Base-by-base conservation (phyloP, 2,888 invertebrate species). In the Omphaloscelis lunosa region DNA sequence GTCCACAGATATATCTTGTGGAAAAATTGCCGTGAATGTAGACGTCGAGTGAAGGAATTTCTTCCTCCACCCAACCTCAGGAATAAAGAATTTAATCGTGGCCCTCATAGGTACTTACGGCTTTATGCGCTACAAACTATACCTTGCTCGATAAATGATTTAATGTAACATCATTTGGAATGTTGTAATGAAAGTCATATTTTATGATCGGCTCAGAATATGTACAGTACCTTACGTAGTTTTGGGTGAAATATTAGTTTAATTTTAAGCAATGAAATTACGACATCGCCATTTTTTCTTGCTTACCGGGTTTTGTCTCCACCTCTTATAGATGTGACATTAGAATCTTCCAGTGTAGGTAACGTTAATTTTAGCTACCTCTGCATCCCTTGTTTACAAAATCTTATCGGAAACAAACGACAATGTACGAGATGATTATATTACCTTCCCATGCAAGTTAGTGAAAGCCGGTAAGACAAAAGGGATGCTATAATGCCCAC, bases 11-110 rank as follows among this genome's bases (percentile, higher is more conserved):
- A 89, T 85, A 85, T 76, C 91, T 91, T 87, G 92, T 94, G 94
- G 94, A 95, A 95, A 95, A 94, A 95, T 95, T 92, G 90, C 93
- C 90, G 87, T 88, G 90, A 91, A 94, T 94, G 91, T 93, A 94
- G 94, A 94, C 93, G 92, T 94, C 91, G 89, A 92, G 91, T 88
- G 90, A 86, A 91, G 90, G 90, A 91, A 93, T 93, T 92, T 89
- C 90, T 92, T 89, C 90, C 90, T 62, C 90, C 87, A 82, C 88
- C 89, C 90, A 88, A 41, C 70, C 81, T 88, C 84, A 86, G 86
- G 90, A 91, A 92, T 92, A 92, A 93, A 93, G 93, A 94, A 94
- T 93, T 94, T 94, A 94, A 94, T 94, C 92, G 92, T 77, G 56
- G 70, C 89, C 87, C 92, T 90, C 90, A 92, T 87, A 91, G 90